phyloP scores from a whole-genome alignment of 2,113 vertebrate species.

The Dasypus novemcinctus region DNA sequence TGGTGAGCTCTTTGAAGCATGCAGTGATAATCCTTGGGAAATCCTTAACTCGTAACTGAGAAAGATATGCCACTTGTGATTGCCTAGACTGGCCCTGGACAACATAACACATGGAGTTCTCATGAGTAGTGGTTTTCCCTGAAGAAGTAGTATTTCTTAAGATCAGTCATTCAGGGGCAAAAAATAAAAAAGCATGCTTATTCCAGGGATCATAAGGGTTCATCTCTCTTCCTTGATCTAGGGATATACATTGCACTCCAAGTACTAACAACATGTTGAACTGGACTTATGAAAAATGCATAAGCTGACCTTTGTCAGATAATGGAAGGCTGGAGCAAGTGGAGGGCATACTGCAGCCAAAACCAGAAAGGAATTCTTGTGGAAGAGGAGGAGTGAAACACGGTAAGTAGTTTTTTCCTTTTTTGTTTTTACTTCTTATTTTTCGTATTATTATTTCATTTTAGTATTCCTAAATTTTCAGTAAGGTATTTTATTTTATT shows the following conservation, averaged over 20 bases:
- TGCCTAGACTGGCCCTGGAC: neutral
- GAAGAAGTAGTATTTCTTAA: neutral
- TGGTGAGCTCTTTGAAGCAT: neutral
- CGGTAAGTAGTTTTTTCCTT: neutral
- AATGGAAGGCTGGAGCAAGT: accelerated
- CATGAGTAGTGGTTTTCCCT: neutral
- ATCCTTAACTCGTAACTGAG: accelerated
- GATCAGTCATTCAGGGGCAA: neutral
- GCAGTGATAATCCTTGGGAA: neutral
- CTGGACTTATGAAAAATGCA: neutral
- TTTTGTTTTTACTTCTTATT: neutral
- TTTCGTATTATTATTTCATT: neutral
- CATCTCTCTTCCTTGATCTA: neutral
- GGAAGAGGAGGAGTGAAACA: neutral
- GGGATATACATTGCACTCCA: neutral
- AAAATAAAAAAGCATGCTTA: neutral
- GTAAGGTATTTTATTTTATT: neutral
- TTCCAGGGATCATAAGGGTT: neutral
- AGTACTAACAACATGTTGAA: neutral
- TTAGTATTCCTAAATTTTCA: neutral
- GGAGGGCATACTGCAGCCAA: neutral
- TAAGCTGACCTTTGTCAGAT: neutral
- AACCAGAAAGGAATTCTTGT: neutral
- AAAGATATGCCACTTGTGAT: neutral
- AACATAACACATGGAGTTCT: neutral